Evolutionary conservation across 92 coral and sea anemone genomes (phyloP), one percentile per base, ranked within the genome.

Genomic region (Paramuricea clavata): DNA sequence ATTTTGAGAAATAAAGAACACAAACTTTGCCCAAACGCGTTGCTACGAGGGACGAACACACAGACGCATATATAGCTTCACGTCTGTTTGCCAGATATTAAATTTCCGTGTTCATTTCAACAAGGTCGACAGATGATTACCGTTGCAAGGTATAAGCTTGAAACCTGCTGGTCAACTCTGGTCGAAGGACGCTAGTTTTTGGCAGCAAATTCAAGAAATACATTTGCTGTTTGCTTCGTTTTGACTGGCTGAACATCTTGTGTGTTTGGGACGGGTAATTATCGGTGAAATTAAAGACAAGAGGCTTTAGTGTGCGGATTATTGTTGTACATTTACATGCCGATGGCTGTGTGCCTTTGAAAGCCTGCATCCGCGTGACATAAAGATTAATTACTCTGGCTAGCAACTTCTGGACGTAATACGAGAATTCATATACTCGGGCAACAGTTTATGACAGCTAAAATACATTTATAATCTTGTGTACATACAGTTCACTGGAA

Each of bases 71-170:
- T 39, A 4, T 12, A 28, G 39, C 36, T 11, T 13, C 36, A 4
- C 22, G 36, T 65, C 72, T 65, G 72, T 65, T 65, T 16, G 35
- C 22, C n/a, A 65, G 72, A 65, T 65, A 65, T 65, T 31, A 19
- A 65, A 26, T 65, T 28, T 65, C 72, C 35, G 21, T 28, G 72
- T 19, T 11, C 39, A 12, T 28, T 0, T 2, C 35, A 31, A 65
- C 72, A 31, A 65, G 39, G 15, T 65, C 13, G 41, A 11, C 39
- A 39, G 28, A 65, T 27, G 72, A 65, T 65, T 65, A 65, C 19
- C 0, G 23, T 13, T 15, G 72, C 39, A 65, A 27, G 12, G 5
- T 28, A 1, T 65, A 1, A 19, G 22, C 39, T 26, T 31, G 0
- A 31, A 26, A 65, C 22, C 72, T 65, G 72, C 22, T 65, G 15